Percentiles rank a stretch among this genome's conserved stretches.
Evolutionary conservation across 2,113 vertebrate genomes (phyloP).

Genomic region (Oryzias woworae): DNA sequence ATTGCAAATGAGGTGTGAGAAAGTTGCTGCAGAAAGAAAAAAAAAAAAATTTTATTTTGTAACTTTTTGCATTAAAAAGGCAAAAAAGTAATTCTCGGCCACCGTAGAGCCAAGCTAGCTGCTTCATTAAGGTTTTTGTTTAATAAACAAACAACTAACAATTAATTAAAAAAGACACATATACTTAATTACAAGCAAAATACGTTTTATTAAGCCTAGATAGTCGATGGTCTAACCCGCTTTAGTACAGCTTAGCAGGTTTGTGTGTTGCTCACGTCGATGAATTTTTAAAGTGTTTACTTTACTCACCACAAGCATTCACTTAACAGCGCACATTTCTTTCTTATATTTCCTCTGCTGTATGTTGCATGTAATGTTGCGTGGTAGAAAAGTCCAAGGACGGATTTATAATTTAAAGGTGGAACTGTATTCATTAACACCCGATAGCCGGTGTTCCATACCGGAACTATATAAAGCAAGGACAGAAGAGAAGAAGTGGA

Average conservation of each 20-base stretch:
- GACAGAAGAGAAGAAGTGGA: background rate
- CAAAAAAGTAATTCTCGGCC: background rate
- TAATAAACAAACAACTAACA: no score
- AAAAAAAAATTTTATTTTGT: background rate
- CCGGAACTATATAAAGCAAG: background rate
- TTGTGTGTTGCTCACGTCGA: conserved; percentile 6
- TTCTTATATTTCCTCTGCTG: background rate
- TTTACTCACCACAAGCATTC: conserved; percentile 27
- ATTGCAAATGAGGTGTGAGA: conserved; percentile 33
- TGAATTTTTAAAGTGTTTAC: background rate
- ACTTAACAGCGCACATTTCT: background rate
- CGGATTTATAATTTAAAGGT: background rate
- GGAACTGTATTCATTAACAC: conserved; percentile 15
- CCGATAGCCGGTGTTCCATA: background rate
- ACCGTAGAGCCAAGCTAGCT: background rate
- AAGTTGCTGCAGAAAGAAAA: background rate
- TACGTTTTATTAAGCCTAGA: no score
- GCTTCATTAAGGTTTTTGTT: no score
- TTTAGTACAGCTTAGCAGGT: conserved; percentile 11
- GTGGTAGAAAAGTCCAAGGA: conserved; percentile 29
- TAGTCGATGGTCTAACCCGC: no score
- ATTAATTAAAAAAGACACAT: no score
- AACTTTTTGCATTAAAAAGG: no score
- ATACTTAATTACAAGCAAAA: no score
- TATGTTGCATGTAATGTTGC: background rate